Base-by-base conservation (phyloP, 2,888 invertebrate genomes). In the Hydraecia micacea region DNA sequence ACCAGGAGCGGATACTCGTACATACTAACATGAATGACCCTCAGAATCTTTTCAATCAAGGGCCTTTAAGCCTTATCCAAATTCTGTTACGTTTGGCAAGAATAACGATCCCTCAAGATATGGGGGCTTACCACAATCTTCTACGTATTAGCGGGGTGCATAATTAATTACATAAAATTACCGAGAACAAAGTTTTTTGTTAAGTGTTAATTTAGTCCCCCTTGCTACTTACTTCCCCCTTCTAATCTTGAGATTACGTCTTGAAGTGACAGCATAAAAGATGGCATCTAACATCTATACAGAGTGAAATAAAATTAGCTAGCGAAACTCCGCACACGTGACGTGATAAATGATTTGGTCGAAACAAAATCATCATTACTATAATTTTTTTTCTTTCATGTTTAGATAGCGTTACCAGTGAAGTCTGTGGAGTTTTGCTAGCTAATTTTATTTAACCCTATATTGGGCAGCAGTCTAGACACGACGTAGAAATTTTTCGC, bases 171-270 rank as follows among this genome's bases (percentile, higher is more conserved):
- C 1, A 80, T 42, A 21, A 21, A 73, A 65, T 25, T 58, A 49
- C 42, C 15, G n/a, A 36, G 42, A 79, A 36, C n/a, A 55, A 81
- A 46, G 73, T 73, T 79, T 79, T 80, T 65, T 80, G 32, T 80
- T 46, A 62, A 69, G 82, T 75, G 42, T 42, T 65, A 75, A 82
- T 82, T 46, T 42, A 42, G 36, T 60, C 65, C 36, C 81, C 82
- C 32, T 36, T 28, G 21, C 32, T 15, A 65, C 42, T 81, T 75
- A n/a, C 18, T 18, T 66, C 55, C 75, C 81, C 60, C 36, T 49
- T 25, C 1, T 69, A 42, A 52, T 46, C n/a, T 60, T 42, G 28
- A 80, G 32, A 32, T 58, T 32, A 36, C 18, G 21, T 80, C 58
- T 72, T 42, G 32, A 36, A 39, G 55, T 8, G 5, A 46, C 42